Conservation (phyloP, 1,140 invertebrate genomes). For the Drosophila virilis region DNA sequence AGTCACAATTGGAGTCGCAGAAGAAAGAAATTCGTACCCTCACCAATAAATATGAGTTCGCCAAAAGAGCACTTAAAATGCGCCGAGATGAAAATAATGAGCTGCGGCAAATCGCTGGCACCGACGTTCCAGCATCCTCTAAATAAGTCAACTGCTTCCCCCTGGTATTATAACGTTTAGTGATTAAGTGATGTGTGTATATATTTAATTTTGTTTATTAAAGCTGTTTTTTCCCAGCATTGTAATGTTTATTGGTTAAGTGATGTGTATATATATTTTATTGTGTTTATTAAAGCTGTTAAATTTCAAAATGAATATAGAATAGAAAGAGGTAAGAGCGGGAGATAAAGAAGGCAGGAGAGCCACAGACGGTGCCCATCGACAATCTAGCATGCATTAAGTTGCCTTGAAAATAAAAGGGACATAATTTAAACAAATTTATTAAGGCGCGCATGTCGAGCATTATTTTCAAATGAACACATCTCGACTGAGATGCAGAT, state of each 20-base stretch:
- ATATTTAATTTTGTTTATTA: constrained; percentile 6
- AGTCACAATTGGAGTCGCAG: constrained; percentile 50
- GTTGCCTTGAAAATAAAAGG: too few relatives aligned
- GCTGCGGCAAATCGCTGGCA: constrained; percentile 25
- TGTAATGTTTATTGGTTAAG: constrained; percentile 28
- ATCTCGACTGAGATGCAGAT: neutral
- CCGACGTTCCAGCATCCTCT: constrained; percentile 17
- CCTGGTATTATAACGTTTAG: constrained; percentile 27
- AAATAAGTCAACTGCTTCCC: constrained; percentile 36
- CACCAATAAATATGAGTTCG: constrained; percentile 55
- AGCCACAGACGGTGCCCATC: too few relatives aligned
- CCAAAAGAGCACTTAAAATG: constrained; percentile 50
- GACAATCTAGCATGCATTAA: too few relatives aligned
- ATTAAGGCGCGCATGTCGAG: neutral
- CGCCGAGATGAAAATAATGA: constrained; percentile 54
- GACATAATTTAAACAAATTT: neutral
- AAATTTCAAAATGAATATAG: neutral
- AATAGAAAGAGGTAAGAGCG: neutral
- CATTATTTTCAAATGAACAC: neutral
- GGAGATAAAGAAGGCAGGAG: too few relatives aligned
- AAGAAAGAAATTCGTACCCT: constrained; percentile 47
- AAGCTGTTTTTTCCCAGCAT: too few relatives aligned
- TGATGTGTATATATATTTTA: neutral
- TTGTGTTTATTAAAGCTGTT: neutral
- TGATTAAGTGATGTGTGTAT: constrained; percentile 17